A percentile compares a stretch with the other conserved stretches of the same genome.
These are phyloP conservation scores for Coptodon rendalli DNA, from an alignment of 2,113 vertebrate species.

Conservation along the genomic window DNA sequence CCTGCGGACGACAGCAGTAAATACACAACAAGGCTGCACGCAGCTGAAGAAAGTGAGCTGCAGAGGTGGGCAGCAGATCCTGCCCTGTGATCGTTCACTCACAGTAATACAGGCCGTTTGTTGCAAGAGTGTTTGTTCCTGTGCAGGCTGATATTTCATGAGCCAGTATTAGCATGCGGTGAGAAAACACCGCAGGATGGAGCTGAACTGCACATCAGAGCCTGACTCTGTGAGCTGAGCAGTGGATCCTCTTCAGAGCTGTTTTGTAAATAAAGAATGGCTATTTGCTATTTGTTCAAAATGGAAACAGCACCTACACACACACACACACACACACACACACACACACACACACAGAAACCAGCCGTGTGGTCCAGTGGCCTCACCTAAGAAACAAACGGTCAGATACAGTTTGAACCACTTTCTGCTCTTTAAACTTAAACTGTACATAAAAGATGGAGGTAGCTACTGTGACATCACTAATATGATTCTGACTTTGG, in stretches of 20 bases:
- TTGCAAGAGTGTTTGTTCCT: neutral
- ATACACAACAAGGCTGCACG: neutral
- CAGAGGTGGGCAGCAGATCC: neutral
- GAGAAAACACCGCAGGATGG: neutral
- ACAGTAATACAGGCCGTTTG: neutral
- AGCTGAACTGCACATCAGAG: neutral
- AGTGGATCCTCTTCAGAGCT: neutral
- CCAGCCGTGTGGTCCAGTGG: neutral
- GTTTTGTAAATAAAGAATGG: neutral
- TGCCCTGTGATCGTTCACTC: neutral
- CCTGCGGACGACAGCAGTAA: neutral
- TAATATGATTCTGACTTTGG: neutral
- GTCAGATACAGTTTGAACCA: neutral
- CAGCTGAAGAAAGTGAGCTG: neutral
- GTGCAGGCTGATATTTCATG: neutral
- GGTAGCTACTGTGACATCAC: neutral
- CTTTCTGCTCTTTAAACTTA: neutral
- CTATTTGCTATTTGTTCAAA: neutral
- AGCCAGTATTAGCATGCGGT: neutral
- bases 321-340: neutral
- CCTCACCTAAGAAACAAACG: neutral
- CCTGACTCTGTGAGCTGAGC: neutral
- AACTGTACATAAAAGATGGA: neutral
- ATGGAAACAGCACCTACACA: neutral
- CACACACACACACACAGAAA: neutral